These are phyloP conservation scores for Ericerus pela DNA, from an alignment of 1,140 invertebrate species.

Conservation along the genomic window DNA sequence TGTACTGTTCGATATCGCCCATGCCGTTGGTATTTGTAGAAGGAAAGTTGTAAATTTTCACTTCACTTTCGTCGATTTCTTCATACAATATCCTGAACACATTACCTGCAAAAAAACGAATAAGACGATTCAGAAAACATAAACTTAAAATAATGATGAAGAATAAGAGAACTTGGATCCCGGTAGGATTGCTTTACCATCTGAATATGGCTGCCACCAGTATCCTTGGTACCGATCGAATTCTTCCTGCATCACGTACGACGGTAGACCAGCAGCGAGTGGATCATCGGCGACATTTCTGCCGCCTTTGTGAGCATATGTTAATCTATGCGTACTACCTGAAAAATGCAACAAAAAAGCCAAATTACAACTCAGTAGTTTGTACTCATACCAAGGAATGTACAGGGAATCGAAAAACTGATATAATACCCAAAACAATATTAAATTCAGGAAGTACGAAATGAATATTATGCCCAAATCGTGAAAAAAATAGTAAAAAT, in stretches of 20 bases:
- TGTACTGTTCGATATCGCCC: constrained; percentile 71
- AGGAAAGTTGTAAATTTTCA: constrained; percentile 79
- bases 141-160: too few species aligned
- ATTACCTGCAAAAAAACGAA: constrained; percentile 44
- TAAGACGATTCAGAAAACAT: too few species aligned
- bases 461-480: too few species aligned
- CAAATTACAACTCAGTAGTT: too few species aligned
- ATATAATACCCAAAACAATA: too few species aligned
- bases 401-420: too few species aligned
- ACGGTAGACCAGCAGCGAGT: constrained; percentile 77
- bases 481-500: too few species aligned
- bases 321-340: constrained; percentile 45
- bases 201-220: constrained; percentile 77
- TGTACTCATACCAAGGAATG: too few species aligned
- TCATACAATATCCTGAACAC: constrained; percentile 85
- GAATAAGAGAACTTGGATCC: too few species aligned
- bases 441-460: too few species aligned
- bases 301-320: constrained; percentile 63
- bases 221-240: constrained; percentile 90
- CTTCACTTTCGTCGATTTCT: constrained; percentile 87
- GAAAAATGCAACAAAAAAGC: constrained; percentile 14
- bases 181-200: not conserved
- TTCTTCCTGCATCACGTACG: constrained; percentile 97
- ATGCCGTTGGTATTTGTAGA: constrained; percentile 52
- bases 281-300: constrained; percentile 63